Percentiles rank a stretch among this genome's conserved stretches.
phyloP scores from a whole-genome alignment of 1,140 invertebrate genomes.

The Brachionus manjavacas region DNA sequence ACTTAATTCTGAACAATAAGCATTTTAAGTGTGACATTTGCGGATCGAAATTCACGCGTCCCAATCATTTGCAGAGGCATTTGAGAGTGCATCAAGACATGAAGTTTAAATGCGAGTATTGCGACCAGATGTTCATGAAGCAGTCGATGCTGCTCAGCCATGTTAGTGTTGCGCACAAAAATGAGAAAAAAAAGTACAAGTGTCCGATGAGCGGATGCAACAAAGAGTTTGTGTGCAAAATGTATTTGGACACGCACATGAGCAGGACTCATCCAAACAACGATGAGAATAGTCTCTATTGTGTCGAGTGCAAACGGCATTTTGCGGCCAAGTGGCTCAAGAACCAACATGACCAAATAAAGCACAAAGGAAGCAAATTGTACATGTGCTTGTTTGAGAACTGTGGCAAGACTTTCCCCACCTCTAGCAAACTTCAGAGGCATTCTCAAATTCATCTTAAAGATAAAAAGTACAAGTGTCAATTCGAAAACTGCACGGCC shows the following conservation, averaged over 20 bases:
- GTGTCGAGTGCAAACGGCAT: neutral
- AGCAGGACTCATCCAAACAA: neutral
- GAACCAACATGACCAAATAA: conserved; percentile 9
- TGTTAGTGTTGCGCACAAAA: neutral
- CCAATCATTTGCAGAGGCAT: neutral
- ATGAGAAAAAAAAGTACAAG: neutral
- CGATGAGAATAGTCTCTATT: neutral
- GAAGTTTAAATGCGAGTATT: conserved; percentile 24
- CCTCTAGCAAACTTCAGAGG: neutral
- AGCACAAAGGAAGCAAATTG: conserved; percentile 5
- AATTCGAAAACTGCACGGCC: neutral
- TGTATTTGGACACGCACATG: conserved; percentile 20
- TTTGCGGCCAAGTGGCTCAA: neutral
- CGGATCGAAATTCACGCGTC: neutral
- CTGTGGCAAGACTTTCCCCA: neutral
- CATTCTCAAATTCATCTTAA: neutral
- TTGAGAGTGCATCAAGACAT: conserved; percentile 1
- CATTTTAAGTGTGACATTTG: conserved; percentile 15
- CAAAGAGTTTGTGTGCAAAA: neutral
- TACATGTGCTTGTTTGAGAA: conserved; percentile 22
- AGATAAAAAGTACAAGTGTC: conserved; percentile 20
- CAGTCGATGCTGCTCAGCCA: conserved; percentile 5
- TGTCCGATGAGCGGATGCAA: neutral
- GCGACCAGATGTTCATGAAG: neutral
- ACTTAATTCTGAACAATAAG: neutral